Evolutionary conservation across 2,888 invertebrate genomes (phyloP).

Genomic region (Xylophagus ater): DNA sequence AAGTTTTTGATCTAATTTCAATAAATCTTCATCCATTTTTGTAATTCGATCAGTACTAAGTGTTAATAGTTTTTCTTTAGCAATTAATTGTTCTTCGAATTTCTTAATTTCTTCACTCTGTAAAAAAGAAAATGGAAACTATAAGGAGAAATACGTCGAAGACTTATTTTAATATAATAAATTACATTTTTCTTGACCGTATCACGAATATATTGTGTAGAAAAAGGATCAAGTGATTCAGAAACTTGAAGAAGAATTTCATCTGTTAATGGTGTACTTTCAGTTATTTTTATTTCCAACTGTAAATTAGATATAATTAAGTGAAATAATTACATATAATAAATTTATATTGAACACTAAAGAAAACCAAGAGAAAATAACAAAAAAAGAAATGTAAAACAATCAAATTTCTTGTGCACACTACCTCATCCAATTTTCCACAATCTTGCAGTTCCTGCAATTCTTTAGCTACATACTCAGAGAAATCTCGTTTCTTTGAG

Average conservation of each 20-base stretch:
- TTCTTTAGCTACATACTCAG: slow-evolving; percentile 42
- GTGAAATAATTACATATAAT: not conserved
- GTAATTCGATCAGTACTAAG: slow-evolving; percentile 54
- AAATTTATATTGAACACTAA: not conserved
- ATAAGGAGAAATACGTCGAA: not conserved
- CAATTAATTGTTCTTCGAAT: slow-evolving; percentile 53
- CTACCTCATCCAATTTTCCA: slow-evolving; percentile 44
- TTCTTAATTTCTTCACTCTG: slow-evolving; percentile 63
- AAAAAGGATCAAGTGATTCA: slow-evolving; percentile 53
- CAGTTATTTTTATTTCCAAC: slow-evolving; percentile 44
- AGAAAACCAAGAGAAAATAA: no score
- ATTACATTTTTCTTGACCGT: slow-evolving; percentile 63
- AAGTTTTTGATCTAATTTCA: slow-evolving; percentile 50
- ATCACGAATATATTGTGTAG: slow-evolving; percentile 52
- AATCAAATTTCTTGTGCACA: not conserved
- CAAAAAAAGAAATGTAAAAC: not conserved
- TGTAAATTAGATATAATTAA: slow-evolving; percentile 31
- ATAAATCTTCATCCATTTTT: slow-evolving; percentile 56
- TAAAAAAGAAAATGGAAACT: slow-evolving; percentile 16
- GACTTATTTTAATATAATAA: slow-evolving; percentile 1
- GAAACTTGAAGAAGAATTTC: slow-evolving; percentile 53
- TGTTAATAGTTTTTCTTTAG: slow-evolving; percentile 44
- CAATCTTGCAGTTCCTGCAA: slow-evolving; percentile 43
- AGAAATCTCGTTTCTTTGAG: slow-evolving; percentile 43
- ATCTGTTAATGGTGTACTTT: slow-evolving; percentile 44